Conservation (phyloP, 2,888 invertebrate species). For the Tridacna gigas region DNA sequence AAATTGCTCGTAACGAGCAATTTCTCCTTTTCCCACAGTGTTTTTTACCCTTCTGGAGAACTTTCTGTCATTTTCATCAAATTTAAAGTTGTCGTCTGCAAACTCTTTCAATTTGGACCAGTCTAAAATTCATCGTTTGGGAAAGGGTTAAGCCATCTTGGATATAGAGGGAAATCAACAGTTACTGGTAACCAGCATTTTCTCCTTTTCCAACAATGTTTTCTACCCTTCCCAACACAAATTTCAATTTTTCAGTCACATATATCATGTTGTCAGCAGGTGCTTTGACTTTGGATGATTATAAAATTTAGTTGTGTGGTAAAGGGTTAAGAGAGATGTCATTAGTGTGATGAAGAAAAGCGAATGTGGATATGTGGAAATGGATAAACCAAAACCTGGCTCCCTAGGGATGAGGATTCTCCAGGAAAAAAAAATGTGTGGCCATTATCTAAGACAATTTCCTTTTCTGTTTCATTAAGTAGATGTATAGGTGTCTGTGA, state of each 20-base stretch:
- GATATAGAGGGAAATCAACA: neutral
- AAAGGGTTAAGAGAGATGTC: neutral
- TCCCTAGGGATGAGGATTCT: neutral
- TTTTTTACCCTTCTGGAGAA: neutral
- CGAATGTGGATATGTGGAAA: neutral
- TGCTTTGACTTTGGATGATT: no score
- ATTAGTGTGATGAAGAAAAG: no score
- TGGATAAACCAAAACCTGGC: neutral
- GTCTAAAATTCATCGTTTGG: neutral
- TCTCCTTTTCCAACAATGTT: neutral
- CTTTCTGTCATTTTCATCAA: neutral
- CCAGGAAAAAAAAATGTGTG: neutral
- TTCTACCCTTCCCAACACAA: neutral
- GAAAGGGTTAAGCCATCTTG: neutral
- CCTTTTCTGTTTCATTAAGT: conserved; percentile 14
- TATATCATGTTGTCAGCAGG: no score
- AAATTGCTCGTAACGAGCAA: neutral
- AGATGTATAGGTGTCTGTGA: conserved; percentile 8
- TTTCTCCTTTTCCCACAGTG: neutral
- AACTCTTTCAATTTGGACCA: neutral
- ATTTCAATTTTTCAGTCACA: no score
- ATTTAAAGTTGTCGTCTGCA: neutral
- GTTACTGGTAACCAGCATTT: neutral
- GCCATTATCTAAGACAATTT: conserved; percentile 12
- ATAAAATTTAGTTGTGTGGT: neutral